phyloP scores from a whole-genome alignment of 2,797 vertebrate genomes.

The Rhincodon typus region DNA sequence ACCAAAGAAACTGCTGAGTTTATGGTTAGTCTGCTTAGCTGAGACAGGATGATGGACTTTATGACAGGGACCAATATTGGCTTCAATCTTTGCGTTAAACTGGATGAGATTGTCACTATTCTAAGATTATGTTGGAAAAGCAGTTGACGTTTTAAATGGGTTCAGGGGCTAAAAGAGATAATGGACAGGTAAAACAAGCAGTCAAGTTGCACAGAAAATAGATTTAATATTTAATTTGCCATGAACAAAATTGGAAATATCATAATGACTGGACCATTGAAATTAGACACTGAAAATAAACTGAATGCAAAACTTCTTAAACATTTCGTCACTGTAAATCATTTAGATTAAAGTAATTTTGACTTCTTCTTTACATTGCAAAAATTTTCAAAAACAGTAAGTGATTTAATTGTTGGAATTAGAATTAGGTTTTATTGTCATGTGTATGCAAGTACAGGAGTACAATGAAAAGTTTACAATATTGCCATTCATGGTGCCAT shows the following conservation, averaged over 20 bases:
- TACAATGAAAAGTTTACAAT: too few relatives aligned
- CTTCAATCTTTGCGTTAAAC: background rate
- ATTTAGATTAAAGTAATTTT: background rate
- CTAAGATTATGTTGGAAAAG: background rate
- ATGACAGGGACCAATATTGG: background rate
- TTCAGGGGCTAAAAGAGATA: background rate
- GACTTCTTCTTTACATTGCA: background rate
- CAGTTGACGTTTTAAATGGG: background rate
- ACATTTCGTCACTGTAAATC: background rate
- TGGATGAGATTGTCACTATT: background rate
- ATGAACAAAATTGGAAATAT: background rate
- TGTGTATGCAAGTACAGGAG: too few relatives aligned
- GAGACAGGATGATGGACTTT: background rate
- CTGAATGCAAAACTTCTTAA: background rate
- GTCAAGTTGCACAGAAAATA: background rate
- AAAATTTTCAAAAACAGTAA: background rate
- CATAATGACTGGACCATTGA: background rate
- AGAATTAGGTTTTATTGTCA: too few relatives aligned
- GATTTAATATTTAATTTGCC: background rate
- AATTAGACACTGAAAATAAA: background rate
- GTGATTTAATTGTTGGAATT: background rate
- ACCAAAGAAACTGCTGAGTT: background rate
- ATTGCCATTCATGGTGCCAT: too few relatives aligned
- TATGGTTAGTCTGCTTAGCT: background rate
- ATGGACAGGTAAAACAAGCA: background rate